Evolutionary conservation across 2,797 vertebrate species (phyloP).

Genomic region (Semaprochilodus insignis): DNA sequence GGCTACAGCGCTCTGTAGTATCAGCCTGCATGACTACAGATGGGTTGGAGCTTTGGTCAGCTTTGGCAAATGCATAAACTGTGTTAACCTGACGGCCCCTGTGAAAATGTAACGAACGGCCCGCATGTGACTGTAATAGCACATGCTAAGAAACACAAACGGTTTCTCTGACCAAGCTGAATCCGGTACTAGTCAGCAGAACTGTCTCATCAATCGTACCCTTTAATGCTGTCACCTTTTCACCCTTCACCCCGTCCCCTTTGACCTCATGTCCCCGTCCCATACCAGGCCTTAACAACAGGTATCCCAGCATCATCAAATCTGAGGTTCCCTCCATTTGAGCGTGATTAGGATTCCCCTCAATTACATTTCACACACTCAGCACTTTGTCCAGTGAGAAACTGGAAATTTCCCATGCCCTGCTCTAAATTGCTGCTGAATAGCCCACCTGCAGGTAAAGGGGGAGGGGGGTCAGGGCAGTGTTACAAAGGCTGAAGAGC

Average conservation of each 20-base stretch:
- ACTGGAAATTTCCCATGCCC: background rate
- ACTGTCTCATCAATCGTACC: conserved; percentile 52
- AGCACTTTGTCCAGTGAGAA: background rate
- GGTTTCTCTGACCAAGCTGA: conserved; percentile 2
- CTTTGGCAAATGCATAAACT: too few species aligned
- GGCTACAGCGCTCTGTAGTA: too few species aligned
- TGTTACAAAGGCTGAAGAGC: background rate
- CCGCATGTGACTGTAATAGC: background rate
- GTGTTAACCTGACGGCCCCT: too few species aligned
- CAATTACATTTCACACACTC: background rate
- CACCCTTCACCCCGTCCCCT: conserved; percentile 48
- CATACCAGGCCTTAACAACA: conserved; percentile 48
- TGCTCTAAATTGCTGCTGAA: background rate
- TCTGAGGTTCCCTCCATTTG: background rate
- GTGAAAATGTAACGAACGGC: background rate
- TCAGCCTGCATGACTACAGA: too few species aligned
- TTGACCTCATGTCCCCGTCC: conserved; percentile 26
- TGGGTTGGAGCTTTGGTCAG: too few species aligned
- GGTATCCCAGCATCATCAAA: conserved; percentile 56
- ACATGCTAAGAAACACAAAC: background rate
- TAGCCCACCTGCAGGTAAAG: background rate
- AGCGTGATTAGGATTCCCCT: background rate
- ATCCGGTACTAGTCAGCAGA: conserved; percentile 45
- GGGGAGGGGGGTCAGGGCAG: background rate
- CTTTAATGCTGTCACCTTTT: conserved; percentile 39